Percentiles rank a stretch among this genome's conserved stretches.
Conservation (phyloP, 1,140 invertebrate species). For the Drosophila navojoa region DNA sequence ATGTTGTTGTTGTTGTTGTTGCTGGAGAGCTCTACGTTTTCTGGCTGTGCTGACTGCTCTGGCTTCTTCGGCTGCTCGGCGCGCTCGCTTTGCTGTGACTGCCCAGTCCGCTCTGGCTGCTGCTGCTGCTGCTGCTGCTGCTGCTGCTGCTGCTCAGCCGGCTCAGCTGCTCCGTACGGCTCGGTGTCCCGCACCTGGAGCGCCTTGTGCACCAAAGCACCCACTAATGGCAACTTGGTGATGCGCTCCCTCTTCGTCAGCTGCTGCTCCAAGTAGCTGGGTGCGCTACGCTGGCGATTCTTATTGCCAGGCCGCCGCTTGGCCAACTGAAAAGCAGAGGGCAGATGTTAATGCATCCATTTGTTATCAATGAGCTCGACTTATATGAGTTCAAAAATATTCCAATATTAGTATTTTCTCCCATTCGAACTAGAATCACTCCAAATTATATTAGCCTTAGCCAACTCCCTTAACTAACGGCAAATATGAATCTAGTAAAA, state of each 20-base stretch:
- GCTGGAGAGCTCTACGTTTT: not conserved
- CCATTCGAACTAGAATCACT: too few species aligned
- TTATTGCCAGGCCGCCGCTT: conserved; percentile 59
- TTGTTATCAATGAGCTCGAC: not conserved
- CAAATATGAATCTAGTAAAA: too few species aligned
- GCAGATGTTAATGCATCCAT: not conserved
- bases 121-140: not conserved
- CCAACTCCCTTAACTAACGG: too few species aligned
- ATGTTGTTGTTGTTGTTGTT: conserved; percentile 8
- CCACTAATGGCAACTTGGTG: conserved; percentile 64
- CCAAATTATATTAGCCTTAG: too few species aligned
- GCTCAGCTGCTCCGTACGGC: not conserved
- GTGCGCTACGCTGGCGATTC: conserved; percentile 15
- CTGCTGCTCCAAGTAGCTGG: conserved; percentile 41
- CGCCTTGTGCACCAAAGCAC: conserved; percentile 63
- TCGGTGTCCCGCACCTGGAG: conserved; percentile 34
- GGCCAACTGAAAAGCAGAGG: conserved; percentile 35
- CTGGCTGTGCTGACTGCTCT: not conserved
- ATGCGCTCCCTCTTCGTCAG: conserved; percentile 55
- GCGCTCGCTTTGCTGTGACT: too few species aligned
- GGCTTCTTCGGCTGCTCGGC: not conserved
- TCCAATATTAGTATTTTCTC: too few species aligned
- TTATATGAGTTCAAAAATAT: not conserved
- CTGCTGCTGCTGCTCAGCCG: not conserved
- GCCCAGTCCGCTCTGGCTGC: not conserved